Evolutionary conservation across 2,888 invertebrate genomes (phyloP).

Genomic region (Pasiphila rectangulata): DNA sequence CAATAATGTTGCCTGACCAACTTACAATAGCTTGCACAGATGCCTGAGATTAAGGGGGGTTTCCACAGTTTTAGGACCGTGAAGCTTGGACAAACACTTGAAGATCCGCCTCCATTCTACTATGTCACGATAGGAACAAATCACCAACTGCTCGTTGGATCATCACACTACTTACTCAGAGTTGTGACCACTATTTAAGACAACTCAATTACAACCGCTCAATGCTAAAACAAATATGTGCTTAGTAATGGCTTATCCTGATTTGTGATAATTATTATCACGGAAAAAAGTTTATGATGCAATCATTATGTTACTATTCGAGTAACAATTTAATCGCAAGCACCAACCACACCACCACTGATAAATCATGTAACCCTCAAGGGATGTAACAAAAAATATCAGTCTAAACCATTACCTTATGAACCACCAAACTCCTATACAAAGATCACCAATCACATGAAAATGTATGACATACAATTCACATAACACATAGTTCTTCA

Average conservation of each 20-base stretch:
- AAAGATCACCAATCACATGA: slow-evolving; percentile 11
- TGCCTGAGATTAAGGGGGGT: slow-evolving; percentile 10
- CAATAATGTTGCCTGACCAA: slow-evolving; percentile 21
- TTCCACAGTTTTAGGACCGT: slow-evolving; percentile 10
- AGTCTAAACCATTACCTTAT: slow-evolving; percentile 10
- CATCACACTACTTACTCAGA: slow-evolving; percentile 19
- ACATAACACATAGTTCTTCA: slow-evolving; percentile 9
- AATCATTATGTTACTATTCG: slow-evolving; percentile 6
- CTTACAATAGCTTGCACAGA: slow-evolving; percentile 18
- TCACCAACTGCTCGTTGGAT: slow-evolving; percentile 26
- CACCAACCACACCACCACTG: slow-evolving; percentile 10
- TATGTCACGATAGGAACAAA: slow-evolving; percentile 22
- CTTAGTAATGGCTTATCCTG: slow-evolving; percentile 8
- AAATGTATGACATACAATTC: slow-evolving; percentile 10
- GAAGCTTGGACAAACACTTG: slow-evolving; percentile 3
- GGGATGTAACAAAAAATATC: not conserved
- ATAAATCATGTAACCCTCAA: not conserved
- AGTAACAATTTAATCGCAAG: slow-evolving; percentile 11
- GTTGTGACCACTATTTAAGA: slow-evolving; percentile 18
- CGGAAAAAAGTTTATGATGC: slow-evolving; percentile 7
- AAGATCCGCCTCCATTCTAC: slow-evolving; percentile 10
- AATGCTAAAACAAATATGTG: not conserved
- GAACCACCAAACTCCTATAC: slow-evolving; percentile 8
- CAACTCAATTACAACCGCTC: slow-evolving; percentile 7
- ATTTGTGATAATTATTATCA: not conserved